Conservation (phyloP, 2,113 vertebrate species). For the Gallinago undulata region DNA sequence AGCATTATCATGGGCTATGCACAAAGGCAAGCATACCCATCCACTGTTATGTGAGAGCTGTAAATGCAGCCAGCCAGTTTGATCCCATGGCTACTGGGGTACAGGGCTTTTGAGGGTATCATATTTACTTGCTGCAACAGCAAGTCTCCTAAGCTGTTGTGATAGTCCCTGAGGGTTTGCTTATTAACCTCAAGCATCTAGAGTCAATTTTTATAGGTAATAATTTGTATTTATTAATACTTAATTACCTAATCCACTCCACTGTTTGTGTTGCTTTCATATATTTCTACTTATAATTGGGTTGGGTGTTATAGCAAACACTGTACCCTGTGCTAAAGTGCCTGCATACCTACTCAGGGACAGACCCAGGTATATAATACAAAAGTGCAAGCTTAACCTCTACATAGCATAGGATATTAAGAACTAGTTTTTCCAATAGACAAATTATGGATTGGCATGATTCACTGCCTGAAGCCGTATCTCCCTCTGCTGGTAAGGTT, state of each 20-base stretch:
- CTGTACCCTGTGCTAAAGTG: not conserved
- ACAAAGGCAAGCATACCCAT: not conserved
- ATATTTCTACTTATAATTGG: not conserved
- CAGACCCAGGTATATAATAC: not conserved
- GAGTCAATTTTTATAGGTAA: not conserved
- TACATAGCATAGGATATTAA: not conserved
- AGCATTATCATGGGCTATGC: not conserved
- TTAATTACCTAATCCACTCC: not conserved
- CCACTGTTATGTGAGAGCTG: not conserved
- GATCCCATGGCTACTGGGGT: not conserved
- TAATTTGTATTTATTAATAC: not conserved
- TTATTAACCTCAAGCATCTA: not conserved
- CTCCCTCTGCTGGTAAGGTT: slow-evolving; percentile 39
- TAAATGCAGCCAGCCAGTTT: not conserved
- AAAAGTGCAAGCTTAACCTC: not conserved
- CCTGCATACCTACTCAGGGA: not conserved
- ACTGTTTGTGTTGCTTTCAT: not conserved
- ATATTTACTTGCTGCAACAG: not conserved
- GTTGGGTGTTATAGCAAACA: not conserved
- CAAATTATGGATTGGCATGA: not conserved
- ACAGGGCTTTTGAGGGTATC: not conserved
- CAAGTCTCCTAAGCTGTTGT: not conserved
- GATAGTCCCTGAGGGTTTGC: not conserved
- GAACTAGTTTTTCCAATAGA: not conserved
- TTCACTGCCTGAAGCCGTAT: not conserved